Evolutionary conservation across 1,140 invertebrate genomes (phyloP).

Genomic region (Papilio xuthus): DNA sequence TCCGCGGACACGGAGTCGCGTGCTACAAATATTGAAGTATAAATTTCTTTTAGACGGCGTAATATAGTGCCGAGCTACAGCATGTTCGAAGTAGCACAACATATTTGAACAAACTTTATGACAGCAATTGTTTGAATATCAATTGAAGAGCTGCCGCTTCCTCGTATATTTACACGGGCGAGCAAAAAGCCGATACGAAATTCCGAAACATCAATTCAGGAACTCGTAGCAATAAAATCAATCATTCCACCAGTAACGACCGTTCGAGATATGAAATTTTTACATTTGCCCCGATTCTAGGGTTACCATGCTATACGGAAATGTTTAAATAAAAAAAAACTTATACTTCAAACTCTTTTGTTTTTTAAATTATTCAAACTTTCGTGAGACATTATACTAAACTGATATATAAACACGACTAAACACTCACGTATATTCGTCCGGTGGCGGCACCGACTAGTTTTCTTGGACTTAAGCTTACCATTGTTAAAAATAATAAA

Average conservation of each 20-base stretch:
- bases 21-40: no score
- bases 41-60: no score
- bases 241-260: conserved; percentile 59
- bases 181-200: conserved; percentile 51
- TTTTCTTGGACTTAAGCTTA: no score
- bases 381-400: no score
- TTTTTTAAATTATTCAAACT: no score
- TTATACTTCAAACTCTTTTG: not conserved
- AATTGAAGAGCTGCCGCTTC: conserved; percentile 20
- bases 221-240: conserved; percentile 63
- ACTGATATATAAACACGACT: no score
- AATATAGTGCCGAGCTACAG: not conserved
- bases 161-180: conserved; percentile 35
- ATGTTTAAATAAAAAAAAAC: not conserved
- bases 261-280: conserved; percentile 65
- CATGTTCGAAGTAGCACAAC: not conserved
- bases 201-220: conserved; percentile 64
- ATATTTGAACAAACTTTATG: not conserved
- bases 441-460: no score
- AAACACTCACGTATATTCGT: no score
- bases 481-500: no score
- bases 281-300: conserved; percentile 48
- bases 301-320: conserved; percentile 21
- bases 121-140: conserved; percentile 23
- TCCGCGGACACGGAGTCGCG: no score